Conservation (phyloP, 2,888 invertebrate genomes). For the Lottia gigantea region DNA sequence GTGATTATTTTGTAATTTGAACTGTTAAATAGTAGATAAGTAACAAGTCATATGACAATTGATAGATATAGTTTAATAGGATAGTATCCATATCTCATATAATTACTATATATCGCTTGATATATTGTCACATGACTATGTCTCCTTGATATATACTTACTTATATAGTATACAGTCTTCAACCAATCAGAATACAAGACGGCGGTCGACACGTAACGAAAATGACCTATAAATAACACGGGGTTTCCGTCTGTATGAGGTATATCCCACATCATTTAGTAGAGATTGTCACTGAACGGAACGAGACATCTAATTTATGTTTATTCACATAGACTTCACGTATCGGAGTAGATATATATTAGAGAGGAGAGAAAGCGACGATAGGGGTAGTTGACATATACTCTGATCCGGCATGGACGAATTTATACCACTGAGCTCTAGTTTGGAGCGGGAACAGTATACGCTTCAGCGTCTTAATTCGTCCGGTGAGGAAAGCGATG, state of each 20-base stretch:
- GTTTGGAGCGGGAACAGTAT: constrained; percentile 60
- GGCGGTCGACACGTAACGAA: background rate
- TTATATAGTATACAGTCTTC: background rate
- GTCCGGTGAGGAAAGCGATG: constrained; percentile 58
- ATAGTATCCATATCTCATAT: too few species aligned
- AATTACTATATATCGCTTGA: too few species aligned
- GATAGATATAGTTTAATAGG: too few species aligned
- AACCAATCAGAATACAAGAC: background rate
- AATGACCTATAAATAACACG: background rate
- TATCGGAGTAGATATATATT: background rate
- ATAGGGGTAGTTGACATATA: background rate
- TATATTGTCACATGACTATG: too few species aligned
- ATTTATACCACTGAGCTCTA: constrained; percentile 58
- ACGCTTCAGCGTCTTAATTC: constrained; percentile 64
- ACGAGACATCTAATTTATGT: background rate
- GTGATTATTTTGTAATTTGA: too few species aligned
- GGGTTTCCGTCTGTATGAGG: background rate
- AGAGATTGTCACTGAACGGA: background rate
- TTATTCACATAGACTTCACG: background rate
- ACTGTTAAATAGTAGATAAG: too few species aligned
- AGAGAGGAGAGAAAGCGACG: background rate
- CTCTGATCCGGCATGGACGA: constrained; percentile 49
- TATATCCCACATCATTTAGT: background rate
- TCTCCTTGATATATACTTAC: background rate
- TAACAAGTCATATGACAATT: too few species aligned